Conservation (phyloP, 2,888 invertebrate genomes). For the Clivina fossor region DNA sequence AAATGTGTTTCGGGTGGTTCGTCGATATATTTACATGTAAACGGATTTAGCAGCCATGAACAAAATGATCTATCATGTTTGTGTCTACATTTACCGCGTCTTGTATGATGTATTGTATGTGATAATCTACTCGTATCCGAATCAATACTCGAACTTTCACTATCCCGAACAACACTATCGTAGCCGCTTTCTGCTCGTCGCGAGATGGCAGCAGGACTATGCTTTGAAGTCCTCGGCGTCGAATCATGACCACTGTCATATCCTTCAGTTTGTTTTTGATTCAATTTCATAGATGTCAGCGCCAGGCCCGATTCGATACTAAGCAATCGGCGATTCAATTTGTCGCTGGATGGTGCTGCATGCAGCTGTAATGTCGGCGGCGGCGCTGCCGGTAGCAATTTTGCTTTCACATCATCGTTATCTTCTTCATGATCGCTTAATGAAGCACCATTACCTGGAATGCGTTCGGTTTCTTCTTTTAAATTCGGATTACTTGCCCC, state of each 20-base stretch:
- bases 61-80: slow-evolving; percentile 70
- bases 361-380: slow-evolving; percentile 54
- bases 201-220: slow-evolving; percentile 76
- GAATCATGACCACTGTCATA: slow-evolving; percentile 85
- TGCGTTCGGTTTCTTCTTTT: slow-evolving; percentile 64
- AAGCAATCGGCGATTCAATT: slow-evolving; percentile 63
- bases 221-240: slow-evolving; percentile 78
- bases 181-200: slow-evolving; percentile 87
- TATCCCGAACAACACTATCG: slow-evolving; percentile 86
- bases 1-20: slow-evolving; percentile 55
- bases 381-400: slow-evolving; percentile 20
- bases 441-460: slow-evolving; percentile 65
- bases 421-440: slow-evolving; percentile 40
- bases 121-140: slow-evolving; percentile 64
- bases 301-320: slow-evolving; percentile 67
- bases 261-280: slow-evolving; percentile 62
- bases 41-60: slow-evolving; percentile 75
- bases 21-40: slow-evolving; percentile 76
- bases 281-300: slow-evolving; percentile 61
- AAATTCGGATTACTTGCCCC: slow-evolving; percentile 93
- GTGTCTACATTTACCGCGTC: slow-evolving; percentile 65
- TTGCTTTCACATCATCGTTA: slow-evolving; percentile 35
- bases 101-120: slow-evolving; percentile 46
- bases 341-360: slow-evolving; percentile 63
- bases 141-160: slow-evolving; percentile 84